Base-by-base conservation (phyloP, 2,113 vertebrate species). In the Chaetorhynchus papuensis region DNA sequence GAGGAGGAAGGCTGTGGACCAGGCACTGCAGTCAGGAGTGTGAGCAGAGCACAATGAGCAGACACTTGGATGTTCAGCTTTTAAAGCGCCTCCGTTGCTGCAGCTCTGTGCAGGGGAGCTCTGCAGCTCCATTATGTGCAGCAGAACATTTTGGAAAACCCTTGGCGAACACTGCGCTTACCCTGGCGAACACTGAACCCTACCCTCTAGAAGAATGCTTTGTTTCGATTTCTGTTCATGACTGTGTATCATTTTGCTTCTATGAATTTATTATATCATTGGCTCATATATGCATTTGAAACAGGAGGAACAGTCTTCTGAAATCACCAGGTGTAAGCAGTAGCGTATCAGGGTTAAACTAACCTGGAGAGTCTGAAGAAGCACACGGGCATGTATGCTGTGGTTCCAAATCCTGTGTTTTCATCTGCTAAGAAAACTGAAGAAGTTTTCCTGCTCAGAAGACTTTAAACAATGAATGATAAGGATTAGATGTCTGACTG, bases 341-440 rank as follows among this genome's bases (percentile, higher is more conserved):
- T 82, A 90, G 9, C 4, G 2, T 80, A 79, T 85, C 75, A 50
- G 64, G 33, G 59, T 50, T 45, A 57, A 89, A 44, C 20, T 83
- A 50, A 84, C 35, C 39, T 15, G 5, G 13, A 79, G 49, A 79
- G 42, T 45, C 63, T 57, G 66, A 94, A 87, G 91, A 92, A 87
- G 50, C 49, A 41, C 39, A 22, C 30, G 26, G 37, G 17, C 21
- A 0, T 7, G 13, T 33, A 14, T 66, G 70, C 66, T 89, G 70
- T 75, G 53, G 53, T 93, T 95, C 81, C 54, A 76, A 82, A 79
- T 72, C 50, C 65, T 47, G 50, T 83, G 37, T 83, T 91, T 93
- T 79, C 74, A 50, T 82, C 93, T 91, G 49, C 57, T 85, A 39
- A 83, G 87, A 77, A 93, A 91, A 77, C 59, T 57, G 87, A 96